Percentiles rank a stretch among this genome's conserved stretches.
These are phyloP conservation scores for Magallana angulata DNA, from an alignment of 1,140 invertebrate species.

Conservation along the genomic window DNA sequence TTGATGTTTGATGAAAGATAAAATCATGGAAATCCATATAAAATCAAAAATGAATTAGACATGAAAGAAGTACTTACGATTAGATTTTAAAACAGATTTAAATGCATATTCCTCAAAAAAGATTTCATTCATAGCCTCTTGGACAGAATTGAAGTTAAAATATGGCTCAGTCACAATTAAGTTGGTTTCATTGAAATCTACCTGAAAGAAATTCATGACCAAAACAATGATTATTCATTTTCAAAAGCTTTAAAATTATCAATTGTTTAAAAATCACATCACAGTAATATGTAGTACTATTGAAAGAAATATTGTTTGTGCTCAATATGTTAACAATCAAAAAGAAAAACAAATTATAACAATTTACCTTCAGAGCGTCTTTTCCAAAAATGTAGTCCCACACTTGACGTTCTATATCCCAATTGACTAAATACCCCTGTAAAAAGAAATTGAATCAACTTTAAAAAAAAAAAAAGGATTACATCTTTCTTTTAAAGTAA, in stretches of 20 bases:
- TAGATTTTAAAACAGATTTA: constrained; percentile 89
- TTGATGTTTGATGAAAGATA: no score
- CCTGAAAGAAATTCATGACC: constrained; percentile 61
- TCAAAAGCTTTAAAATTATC: background rate
- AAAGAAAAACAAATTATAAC: constrained; percentile 60
- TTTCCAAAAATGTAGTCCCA: constrained; percentile 97
- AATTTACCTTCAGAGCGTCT: constrained; percentile 87
- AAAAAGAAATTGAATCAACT: constrained; percentile 40
- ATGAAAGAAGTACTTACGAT: constrained; percentile 81
- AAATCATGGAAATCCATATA: no score
- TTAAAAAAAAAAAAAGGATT: background rate
- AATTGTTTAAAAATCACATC: no score
- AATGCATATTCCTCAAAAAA: constrained; percentile 99
- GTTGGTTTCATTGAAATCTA: constrained; percentile 82
- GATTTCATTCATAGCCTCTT: constrained; percentile 96
- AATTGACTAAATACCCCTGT: constrained; percentile 94
- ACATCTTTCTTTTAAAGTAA: background rate
- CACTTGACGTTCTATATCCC: constrained; percentile 95
- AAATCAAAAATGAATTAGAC: no score
- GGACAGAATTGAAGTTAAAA: constrained; percentile 95
- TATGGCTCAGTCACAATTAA: constrained; percentile 96
- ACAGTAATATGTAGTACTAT: no score
- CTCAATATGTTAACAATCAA: no score
- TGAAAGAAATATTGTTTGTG: no score
- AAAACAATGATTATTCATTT: no score